Percentiles rank a stretch among this genome's conserved stretches.
Conservation (phyloP, 2,888 invertebrate species). For the Strigamia transsilvanica region DNA sequence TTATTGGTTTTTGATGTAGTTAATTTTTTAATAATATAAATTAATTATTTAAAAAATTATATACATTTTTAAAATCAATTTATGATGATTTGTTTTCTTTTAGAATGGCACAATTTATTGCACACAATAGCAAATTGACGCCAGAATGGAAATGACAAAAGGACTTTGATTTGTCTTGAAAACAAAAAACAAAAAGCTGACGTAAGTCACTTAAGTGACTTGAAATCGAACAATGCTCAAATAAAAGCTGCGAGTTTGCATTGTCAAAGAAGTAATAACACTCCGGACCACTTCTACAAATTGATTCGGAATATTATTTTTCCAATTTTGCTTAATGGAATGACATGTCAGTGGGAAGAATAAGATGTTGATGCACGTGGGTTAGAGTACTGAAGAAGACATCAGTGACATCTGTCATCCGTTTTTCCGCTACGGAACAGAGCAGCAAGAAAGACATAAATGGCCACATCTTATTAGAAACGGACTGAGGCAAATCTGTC, state of each 20-base stretch:
- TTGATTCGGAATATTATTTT: not conserved
- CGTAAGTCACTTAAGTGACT: too few relatives aligned
- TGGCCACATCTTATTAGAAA: constrained; percentile 5
- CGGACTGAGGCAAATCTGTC: not conserved
- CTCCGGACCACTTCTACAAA: not conserved
- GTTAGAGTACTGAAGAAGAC: not conserved
- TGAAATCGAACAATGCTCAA: too few relatives aligned
- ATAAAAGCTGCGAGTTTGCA: not conserved
- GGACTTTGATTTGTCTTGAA: not conserved
- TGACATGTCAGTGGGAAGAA: not conserved
- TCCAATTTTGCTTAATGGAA: constrained; percentile 7
- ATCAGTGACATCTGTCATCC: constrained; percentile 20
- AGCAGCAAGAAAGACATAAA: not conserved
- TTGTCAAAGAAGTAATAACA: constrained; percentile 5
- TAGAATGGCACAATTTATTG: too few relatives aligned
- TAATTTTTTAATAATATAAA: too few relatives aligned
- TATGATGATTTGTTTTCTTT: too few relatives aligned
- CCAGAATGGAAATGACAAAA: not conserved
- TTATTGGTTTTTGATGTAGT: too few relatives aligned
- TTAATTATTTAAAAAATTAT: too few relatives aligned
- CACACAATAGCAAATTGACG: too few relatives aligned
- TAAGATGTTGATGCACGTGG: constrained; percentile 4
- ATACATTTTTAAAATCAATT: too few relatives aligned
- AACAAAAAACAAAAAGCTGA: too few relatives aligned
- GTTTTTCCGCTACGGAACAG: not conserved